These are phyloP conservation scores for Acanthochromis polyacanthus DNA, from an alignment of 2,113 vertebrate species.

Conservation along the genomic window DNA sequence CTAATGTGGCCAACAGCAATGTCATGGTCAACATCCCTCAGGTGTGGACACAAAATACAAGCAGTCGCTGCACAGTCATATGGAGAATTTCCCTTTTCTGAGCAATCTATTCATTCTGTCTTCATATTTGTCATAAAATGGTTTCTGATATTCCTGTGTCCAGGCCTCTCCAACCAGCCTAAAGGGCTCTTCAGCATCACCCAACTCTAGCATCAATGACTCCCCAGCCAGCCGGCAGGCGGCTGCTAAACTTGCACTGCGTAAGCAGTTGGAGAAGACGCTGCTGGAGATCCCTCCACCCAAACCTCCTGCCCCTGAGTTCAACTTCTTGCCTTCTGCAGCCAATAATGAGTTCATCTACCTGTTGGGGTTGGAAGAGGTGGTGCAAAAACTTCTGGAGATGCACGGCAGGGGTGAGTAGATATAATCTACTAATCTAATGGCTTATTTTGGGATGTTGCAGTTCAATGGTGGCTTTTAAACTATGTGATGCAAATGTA, in stretches of 20 bases:
- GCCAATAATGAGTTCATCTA: slow-evolving; percentile 99
- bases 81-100: neutral
- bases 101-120: neutral
- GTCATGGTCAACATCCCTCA: slow-evolving; percentile 94
- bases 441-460: neutral
- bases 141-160: slow-evolving; percentile 11
- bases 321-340: slow-evolving; percentile 96
- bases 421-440: neutral
- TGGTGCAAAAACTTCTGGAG: slow-evolving; percentile 96
- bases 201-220: slow-evolving; percentile 83
- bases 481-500: neutral
- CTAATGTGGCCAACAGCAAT: slow-evolving; percentile 93
- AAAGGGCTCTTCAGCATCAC: slow-evolving; percentile 86
- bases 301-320: slow-evolving; percentile 93
- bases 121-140: neutral
- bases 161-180: slow-evolving; percentile 91
- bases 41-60: slow-evolving; percentile 55
- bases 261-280: slow-evolving; percentile 98
- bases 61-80: neutral
- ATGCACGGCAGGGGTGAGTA: slow-evolving; percentile 89
- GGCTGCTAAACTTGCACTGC: slow-evolving; percentile 93
- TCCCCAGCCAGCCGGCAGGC: slow-evolving; percentile 95
- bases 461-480: neutral
- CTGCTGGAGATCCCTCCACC: slow-evolving; percentile 97
- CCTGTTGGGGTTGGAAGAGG: slow-evolving; percentile 96